Evolutionary conservation across 2,888 invertebrate species (phyloP), one percentile per base, ranked within the genome.

Genomic region (Ommatoiulus sabulosus): DNA sequence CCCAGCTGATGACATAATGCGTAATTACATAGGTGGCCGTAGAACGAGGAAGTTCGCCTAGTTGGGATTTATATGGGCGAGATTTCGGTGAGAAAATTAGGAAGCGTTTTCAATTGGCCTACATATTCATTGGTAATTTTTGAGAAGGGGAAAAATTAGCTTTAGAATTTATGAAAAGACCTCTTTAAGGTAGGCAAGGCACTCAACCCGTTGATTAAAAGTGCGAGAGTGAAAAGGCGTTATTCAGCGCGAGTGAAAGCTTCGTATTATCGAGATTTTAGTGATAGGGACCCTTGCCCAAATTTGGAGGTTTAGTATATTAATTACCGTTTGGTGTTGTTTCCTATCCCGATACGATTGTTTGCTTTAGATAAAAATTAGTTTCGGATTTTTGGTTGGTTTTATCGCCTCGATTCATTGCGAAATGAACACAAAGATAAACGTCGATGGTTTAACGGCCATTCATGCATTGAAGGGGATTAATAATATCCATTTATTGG

Each of bases 41-140:
- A 35, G 24, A 35, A 35, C 20, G 35, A 80, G 80, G 80, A 80
- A 80, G 80, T 80, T 80, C 80, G 80, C 80, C 80, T 80, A 80
- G 80, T 80, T 80, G 80, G 80, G 80, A 80, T 80, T 80, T n/a
- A n/a, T n/a, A 46, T 80, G 35, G 35, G 80, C 80, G 80, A 80
- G 80, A 24, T 80, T 80, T 52, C 35, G 80, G 80, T 80, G 80
- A 80, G 80, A 80, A 80, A 80, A 24, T 80, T 80, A 35, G 80
- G 80, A 35, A 80, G 80, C 35, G 35, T 80, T 35, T 80, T 80
- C 35, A 80, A 80, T 80, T 80, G 80, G 80, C 24, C 72, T 72
- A 72, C 72, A 24, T 72, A 72, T 24, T 72, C 24, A 72, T 17
- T 6, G 1, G 8, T 8, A 24, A 20, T 24, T 72, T 72, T 8